Base-by-base conservation (phyloP, 2,797 vertebrate species). In the Megaceryle alcyon region DNA sequence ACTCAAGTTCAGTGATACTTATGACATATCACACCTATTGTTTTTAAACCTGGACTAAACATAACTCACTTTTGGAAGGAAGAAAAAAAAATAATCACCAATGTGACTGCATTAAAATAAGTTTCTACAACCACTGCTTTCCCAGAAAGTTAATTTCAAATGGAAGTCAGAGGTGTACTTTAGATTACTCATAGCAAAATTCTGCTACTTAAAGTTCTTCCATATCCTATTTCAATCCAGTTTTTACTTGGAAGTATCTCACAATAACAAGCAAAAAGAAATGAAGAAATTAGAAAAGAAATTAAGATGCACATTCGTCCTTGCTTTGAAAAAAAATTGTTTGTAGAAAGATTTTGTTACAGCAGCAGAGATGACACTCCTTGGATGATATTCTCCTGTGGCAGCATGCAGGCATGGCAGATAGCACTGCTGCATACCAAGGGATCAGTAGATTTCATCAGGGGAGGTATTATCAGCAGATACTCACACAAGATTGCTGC, bases 401-500 rank as follows among this genome's bases (percentile, higher is more conserved):
- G 25, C 71, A 76, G 44, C 0, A 0, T 37, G 29, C 18, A 65
- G 37, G 9, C 29, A 5, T 0, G 18, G 28, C 61, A 65, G 54
- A 43, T 64, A 69, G 33, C 22, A 26, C 10, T 0, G 0, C 2
- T 7, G 2, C 43, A 10, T 10, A 28, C 6, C 29, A 70, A 37
- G 15, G 29, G 31, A 66, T 17, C 71, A 68, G 48, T 37, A 92
- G 59, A 37, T 63, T 43, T 17, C 66, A 57, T 7, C 33, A 29
- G 33, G 13, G 51, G 2, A 35, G 51, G 3, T 10, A 28, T 12
- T 28, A 49, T 21, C 14, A 1, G 14, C 59, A 86, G 25, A 29
- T 56, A 19, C 5, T 66, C 9, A 0, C 51, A 18, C 6, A 64
- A 64, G 31, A 5, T 10, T 70, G 39, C 25, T 49, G 33, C 15